Percentiles rank a stretch among this genome's conserved stretches.
phyloP scores from a whole-genome alignment of 1,140 invertebrate species.

The Battus philenor region DNA sequence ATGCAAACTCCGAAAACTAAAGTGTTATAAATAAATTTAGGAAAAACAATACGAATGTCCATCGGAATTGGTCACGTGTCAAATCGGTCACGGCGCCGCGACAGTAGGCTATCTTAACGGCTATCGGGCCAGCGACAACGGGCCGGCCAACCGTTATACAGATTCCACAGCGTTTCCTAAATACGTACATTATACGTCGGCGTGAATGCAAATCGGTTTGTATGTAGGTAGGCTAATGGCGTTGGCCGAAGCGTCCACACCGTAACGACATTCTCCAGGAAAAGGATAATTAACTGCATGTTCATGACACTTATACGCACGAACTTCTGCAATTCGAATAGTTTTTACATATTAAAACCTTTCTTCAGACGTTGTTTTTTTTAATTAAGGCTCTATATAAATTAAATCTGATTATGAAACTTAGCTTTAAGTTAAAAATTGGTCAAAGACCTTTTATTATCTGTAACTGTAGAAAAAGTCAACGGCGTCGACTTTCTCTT shows the following conservation, averaged over 20 bases:
- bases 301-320: background rate
- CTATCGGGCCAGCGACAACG: constrained; percentile 6
- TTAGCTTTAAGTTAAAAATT: too few species aligned
- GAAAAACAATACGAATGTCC: background rate
- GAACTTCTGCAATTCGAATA: constrained; percentile 10
- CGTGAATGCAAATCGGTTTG: constrained; percentile 46
- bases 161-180: constrained; percentile 54
- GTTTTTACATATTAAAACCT: too few species aligned
- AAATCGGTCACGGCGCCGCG: constrained; percentile 8
- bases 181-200: constrained; percentile 44
- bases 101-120: constrained; percentile 17
- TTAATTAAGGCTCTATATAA: too few species aligned
- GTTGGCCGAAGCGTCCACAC: constrained; percentile 5
- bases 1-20: too few species aligned
- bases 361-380: too few species aligned
- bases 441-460: too few species aligned
- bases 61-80: constrained; percentile 8
- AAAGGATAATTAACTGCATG: constrained; percentile 11
- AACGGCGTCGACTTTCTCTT: too few species aligned
- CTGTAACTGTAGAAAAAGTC: too few species aligned
- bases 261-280: constrained; percentile 1
- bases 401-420: too few species aligned
- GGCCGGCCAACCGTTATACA: constrained; percentile 48
- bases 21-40: too few species aligned
- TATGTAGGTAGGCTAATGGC: constrained; percentile 25